A percentile compares a stretch with the other conserved stretches of the same genome.
These are phyloP conservation scores for Chrysocyon brachyurus DNA, from an alignment of 2,797 vertebrate species.

Conservation along the genomic window DNA sequence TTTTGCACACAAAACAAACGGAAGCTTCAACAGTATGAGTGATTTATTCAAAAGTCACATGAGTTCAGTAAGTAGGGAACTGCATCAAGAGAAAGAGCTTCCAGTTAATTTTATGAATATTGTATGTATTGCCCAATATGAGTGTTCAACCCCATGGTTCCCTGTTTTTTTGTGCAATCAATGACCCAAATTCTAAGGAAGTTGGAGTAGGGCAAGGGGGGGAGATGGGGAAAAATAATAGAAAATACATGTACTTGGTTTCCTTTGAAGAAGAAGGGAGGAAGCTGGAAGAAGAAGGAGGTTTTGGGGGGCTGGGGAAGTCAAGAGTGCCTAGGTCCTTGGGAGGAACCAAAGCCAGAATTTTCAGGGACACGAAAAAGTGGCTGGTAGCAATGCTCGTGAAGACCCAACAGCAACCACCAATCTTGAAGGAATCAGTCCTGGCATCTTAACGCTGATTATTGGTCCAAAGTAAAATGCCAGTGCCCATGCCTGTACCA, in stretches of 20 bases:
- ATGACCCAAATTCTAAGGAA: constrained; percentile 79
- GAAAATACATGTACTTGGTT: neutral
- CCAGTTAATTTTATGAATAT: constrained; percentile 80
- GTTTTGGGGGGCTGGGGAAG: neutral
- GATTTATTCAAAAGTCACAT: constrained; percentile 78
- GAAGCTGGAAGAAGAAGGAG: neutral
- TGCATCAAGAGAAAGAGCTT: constrained; percentile 59
- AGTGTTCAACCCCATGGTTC: constrained; percentile 68
- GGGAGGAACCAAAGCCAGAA: neutral
- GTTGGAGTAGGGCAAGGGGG: constrained; percentile 25
- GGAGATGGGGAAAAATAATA: constrained; percentile 19
- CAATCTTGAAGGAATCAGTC: neutral
- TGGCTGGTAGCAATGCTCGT: neutral
- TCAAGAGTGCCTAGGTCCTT: neutral
- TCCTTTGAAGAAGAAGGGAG: neutral
- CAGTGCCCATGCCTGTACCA: too few relatives aligned
- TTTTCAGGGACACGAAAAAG: neutral
- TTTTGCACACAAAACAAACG: neutral
- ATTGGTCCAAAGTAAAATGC: neutral
- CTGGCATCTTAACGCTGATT: neutral
- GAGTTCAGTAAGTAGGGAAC: constrained; percentile 76
- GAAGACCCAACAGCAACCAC: neutral
- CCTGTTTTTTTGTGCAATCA: constrained; percentile 77
- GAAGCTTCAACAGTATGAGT: constrained; percentile 34
- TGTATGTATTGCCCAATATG: constrained; percentile 74